These are phyloP conservation scores for Halcyon badia DNA, from an alignment of 2,797 vertebrate genomes.

Conservation along the genomic window DNA sequence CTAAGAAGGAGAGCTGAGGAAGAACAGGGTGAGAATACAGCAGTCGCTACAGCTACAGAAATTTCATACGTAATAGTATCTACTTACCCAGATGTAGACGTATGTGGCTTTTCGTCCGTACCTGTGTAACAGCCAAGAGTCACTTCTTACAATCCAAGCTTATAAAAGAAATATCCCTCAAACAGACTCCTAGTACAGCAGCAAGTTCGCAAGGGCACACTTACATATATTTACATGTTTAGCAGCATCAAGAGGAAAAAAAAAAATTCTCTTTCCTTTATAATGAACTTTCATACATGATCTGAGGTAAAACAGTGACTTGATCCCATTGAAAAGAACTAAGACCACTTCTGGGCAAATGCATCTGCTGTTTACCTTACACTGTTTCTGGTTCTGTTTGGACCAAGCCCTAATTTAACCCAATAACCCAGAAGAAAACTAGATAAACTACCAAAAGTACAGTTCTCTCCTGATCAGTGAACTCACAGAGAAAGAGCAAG, in stretches of 20 bases:
- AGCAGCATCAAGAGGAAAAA: background rate
- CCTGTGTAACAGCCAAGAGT: slow-evolving; percentile 60
- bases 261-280: background rate
- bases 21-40: background rate
- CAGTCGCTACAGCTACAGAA: background rate
- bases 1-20: background rate
- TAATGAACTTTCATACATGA: background rate
- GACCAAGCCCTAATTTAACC: background rate
- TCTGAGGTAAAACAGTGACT: background rate
- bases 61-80: fast-evolving
- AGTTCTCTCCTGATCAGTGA: background rate
- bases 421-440: background rate
- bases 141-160: background rate
- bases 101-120: slow-evolving; percentile 35
- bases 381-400: background rate
- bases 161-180: background rate
- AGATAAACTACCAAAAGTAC: background rate
- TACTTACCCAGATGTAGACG: slow-evolving; percentile 47
- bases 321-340: background rate
- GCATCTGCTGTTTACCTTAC: background rate
- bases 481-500: background rate
- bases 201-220: background rate
- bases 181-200: background rate
- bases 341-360: background rate
- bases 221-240: background rate